Conservation (phyloP, 1,140 invertebrate genomes). For the Frieseomelitta varia region DNA sequence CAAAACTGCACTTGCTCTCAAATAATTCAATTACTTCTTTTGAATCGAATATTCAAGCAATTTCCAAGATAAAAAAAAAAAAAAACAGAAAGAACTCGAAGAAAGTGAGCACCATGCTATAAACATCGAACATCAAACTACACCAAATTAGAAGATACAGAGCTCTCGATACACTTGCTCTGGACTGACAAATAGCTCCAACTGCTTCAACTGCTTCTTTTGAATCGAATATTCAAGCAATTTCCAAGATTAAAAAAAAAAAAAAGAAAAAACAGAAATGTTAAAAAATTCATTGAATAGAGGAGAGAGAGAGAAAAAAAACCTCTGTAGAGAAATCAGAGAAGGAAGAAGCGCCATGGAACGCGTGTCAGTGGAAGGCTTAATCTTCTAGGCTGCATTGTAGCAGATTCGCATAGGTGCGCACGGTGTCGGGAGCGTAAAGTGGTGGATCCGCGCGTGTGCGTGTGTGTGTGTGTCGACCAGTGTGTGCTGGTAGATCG, state of each 20-base stretch:
- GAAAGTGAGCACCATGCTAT: too few relatives aligned
- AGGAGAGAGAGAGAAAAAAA: neutral
- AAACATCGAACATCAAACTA: neutral
- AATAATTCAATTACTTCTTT: too few relatives aligned
- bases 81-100: neutral
- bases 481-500: slow-evolving; percentile 35
- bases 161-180: neutral
- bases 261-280: neutral
- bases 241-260: neutral
- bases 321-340: too few relatives aligned
- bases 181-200: too few relatives aligned
- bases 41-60: too few relatives aligned
- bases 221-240: neutral
- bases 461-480: neutral
- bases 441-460: neutral
- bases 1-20: neutral
- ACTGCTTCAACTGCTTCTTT: neutral
- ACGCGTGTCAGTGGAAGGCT: neutral
- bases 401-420: slow-evolving; percentile 26
- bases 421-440: slow-evolving; percentile 13
- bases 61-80: too few relatives aligned
- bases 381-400: neutral
- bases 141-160: neutral
- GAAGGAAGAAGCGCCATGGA: neutral
- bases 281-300: neutral